Conservation (phyloP, 2,797 vertebrate genomes). For the Malacoraja senta region DNA sequence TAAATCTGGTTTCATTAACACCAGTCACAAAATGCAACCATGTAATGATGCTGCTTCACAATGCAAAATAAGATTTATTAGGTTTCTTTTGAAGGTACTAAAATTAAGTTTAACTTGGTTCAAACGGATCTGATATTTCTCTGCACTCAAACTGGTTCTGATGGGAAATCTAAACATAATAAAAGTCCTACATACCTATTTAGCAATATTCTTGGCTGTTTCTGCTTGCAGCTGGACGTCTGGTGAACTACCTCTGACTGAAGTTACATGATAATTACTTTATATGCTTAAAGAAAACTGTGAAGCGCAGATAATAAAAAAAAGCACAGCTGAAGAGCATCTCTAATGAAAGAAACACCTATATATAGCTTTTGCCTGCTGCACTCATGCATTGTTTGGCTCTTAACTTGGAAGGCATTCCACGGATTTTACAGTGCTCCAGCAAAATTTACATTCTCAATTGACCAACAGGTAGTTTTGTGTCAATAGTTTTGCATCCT, state of each 20-base stretch:
- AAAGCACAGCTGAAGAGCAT: constrained; percentile 36
- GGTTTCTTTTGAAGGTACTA: neutral
- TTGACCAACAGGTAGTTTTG: constrained; percentile 8
- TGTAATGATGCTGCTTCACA: neutral
- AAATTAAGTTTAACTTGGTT: constrained; percentile 3
- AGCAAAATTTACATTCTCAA: neutral
- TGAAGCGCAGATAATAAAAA: constrained; percentile 36
- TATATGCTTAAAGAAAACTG: constrained; percentile 32
- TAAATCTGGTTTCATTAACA: neutral
- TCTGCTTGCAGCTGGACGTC: constrained; percentile 7
- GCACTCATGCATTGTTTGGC: constrained; percentile 35
- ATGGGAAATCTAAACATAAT: neutral
- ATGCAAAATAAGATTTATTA: neutral
- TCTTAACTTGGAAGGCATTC: constrained; percentile 35
- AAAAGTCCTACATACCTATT: constrained; percentile 29
- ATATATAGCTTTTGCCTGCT: constrained; percentile 36
- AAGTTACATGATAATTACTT: constrained; percentile 39
- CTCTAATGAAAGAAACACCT: constrained; percentile 34
- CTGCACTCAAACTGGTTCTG: neutral
- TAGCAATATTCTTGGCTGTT: constrained; percentile 21
- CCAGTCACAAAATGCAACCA: neutral
- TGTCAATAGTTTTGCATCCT: neutral
- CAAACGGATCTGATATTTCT: neutral
- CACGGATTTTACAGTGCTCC: constrained; percentile 24
- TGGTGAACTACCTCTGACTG: constrained; percentile 12